These are phyloP conservation scores for Lasioglossum figueresi DNA, from an alignment of 2,888 invertebrate species.

Conservation along the genomic window DNA sequence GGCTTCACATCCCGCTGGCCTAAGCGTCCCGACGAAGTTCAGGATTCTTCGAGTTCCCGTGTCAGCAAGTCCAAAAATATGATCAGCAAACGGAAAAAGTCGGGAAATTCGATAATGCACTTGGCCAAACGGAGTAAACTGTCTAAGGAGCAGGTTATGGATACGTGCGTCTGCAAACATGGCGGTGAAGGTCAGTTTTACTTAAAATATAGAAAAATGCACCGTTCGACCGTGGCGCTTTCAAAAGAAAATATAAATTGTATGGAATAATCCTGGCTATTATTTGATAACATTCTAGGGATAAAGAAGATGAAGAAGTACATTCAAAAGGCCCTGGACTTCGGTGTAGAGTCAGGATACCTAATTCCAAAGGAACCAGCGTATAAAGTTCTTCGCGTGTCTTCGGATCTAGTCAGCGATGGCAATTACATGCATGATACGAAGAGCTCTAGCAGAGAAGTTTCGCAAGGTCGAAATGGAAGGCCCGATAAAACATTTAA, in stretches of 20 bases:
- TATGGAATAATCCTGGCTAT: not conserved
- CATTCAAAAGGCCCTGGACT: conserved; percentile 72
- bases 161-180: conserved; percentile 29
- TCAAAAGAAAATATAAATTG: not conserved
- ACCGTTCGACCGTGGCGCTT: too few relatives aligned
- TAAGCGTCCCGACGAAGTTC: conserved; percentile 33
- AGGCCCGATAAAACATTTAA: conserved; percentile 28
- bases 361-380: conserved; percentile 68
- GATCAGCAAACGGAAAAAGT: conserved; percentile 44
- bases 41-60: conserved; percentile 29
- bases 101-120: conserved; percentile 33
- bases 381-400: conserved; percentile 70
- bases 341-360: conserved; percentile 74
- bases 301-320: conserved; percentile 64
- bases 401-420: conserved; percentile 68
- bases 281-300: conserved; percentile 39
- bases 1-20: not conserved
- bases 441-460: not conserved
- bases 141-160: conserved; percentile 24
- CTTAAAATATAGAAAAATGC: not conserved
- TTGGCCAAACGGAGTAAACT: conserved; percentile 19
- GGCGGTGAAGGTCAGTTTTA: conserved; percentile 39
- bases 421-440: conserved; percentile 7
- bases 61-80: conserved; percentile 16
- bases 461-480: conserved; percentile 31